Evolutionary conservation across 1,140 invertebrate genomes (phyloP).

Genomic region (Hyphantria cunea): DNA sequence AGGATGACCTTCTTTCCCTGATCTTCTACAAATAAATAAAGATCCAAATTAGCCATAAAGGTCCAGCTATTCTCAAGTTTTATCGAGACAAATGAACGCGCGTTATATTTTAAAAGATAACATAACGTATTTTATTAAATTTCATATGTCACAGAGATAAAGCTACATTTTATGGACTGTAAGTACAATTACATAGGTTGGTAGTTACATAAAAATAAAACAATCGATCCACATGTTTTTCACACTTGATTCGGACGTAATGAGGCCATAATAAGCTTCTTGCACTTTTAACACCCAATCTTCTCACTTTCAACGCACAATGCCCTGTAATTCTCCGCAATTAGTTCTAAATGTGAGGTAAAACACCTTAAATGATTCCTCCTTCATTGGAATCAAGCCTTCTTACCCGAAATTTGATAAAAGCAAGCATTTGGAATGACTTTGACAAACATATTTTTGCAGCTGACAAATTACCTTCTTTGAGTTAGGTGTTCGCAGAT

Average conservation of each 20-base stretch:
- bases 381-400: slow-evolving; percentile 3
- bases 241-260: slow-evolving; percentile 19
- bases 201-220: neutral
- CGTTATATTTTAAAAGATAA: no score
- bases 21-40: no score
- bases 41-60: no score
- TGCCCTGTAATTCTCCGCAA: slow-evolving; percentile 51
- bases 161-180: no score
- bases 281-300: slow-evolving; percentile 49
- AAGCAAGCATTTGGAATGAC: slow-evolving; percentile 2
- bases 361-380: slow-evolving; percentile 25
- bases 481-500: neutral
- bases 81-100: no score
- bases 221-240: slow-evolving; percentile 14
- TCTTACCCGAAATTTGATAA: slow-evolving; percentile 13
- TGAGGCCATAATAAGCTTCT: slow-evolving; percentile 23
- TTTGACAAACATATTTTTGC: slow-evolving; percentile 6
- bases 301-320: slow-evolving; percentile 47
- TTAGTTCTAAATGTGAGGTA: slow-evolving; percentile 41
- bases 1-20: no score
- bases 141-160: no score
- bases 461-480: neutral
- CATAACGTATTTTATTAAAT: no score
- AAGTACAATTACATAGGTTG: no score
- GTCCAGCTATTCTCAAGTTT: no score